Conservation (phyloP, 2,888 invertebrate species). For the Diadromus collaris region DNA sequence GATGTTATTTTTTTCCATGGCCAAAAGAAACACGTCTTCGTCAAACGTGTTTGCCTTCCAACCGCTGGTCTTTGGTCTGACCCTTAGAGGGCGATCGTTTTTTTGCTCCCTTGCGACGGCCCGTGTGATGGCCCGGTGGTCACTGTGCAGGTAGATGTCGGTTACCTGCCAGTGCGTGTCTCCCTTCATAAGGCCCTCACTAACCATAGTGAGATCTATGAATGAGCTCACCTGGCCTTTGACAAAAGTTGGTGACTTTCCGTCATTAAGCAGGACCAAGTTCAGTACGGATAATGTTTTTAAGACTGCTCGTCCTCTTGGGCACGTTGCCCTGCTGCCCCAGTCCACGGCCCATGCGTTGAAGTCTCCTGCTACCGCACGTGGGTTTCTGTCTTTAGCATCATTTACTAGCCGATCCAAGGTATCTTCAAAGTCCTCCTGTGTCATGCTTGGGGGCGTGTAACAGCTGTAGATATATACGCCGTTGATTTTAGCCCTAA, state of each 20-base stretch:
- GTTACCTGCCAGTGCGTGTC: too few relatives aligned
- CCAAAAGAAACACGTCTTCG: not conserved
- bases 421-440: constrained; percentile 45
- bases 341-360: constrained; percentile 63
- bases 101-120: not conserved
- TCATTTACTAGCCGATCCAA: constrained; percentile 56
- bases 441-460: constrained; percentile 49
- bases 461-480: constrained; percentile 58
- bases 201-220: too few relatives aligned
- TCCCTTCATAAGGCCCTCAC: too few relatives aligned
- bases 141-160: not conserved
- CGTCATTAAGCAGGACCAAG: constrained; percentile 54
- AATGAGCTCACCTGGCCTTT: constrained; percentile 30
- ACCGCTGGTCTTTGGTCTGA: not conserved
- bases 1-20: not conserved
- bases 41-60: constrained; percentile 25
- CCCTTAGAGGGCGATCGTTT: not conserved
- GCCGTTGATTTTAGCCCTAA: constrained; percentile 43
- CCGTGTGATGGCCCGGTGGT: constrained; percentile 57
- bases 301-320: constrained; percentile 55
- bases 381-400: constrained; percentile 46
- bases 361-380: constrained; percentile 61
- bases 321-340: constrained; percentile 59
- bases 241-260: constrained; percentile 57
- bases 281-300: constrained; percentile 55